Conservation (phyloP, 2,113 vertebrate genomes). For the human region DNA sequence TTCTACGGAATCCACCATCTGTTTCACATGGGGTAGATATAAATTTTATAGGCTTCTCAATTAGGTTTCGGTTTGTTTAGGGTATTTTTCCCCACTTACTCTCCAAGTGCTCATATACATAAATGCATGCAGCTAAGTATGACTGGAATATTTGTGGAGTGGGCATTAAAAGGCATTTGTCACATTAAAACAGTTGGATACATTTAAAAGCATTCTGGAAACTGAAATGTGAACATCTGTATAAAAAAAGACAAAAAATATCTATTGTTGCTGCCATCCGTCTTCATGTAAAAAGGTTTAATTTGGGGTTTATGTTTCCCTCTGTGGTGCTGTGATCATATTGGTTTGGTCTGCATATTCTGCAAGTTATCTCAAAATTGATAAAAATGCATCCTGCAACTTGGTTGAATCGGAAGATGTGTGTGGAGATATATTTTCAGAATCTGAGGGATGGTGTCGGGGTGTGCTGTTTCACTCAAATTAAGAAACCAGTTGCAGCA, state of each 20-base stretch:
- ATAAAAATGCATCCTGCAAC: background rate
- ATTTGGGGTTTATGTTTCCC: constrained; percentile 71
- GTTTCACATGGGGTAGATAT: constrained; percentile 56
- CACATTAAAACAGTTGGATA: constrained; percentile 65
- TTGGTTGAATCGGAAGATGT: background rate
- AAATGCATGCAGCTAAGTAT: constrained; percentile 69
- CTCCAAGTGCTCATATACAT: constrained; percentile 53
- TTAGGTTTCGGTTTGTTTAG: constrained; percentile 70
- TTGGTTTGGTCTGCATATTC: constrained; percentile 48
- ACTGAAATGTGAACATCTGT: constrained; percentile 77
- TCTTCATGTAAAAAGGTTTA: constrained; percentile 40
- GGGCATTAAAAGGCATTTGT: constrained; percentile 45
- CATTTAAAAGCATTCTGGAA: constrained; percentile 72
- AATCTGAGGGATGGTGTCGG: background rate
- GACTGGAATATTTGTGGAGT: constrained; percentile 72
- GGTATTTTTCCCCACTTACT: constrained; percentile 43
- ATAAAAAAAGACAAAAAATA: constrained; percentile 7
- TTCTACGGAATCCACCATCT: constrained; percentile 51
- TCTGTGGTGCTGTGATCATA: background rate
- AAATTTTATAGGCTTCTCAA: constrained; percentile 70
- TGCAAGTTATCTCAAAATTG: constrained; percentile 59
- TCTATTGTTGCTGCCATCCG: constrained; percentile 36
- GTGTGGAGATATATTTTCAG: constrained; percentile 41
- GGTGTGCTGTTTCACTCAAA: constrained; percentile 38
- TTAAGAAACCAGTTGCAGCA: constrained; percentile 62